Base-by-base conservation (phyloP, 2,113 vertebrate genomes). In the Brachyhypopomus occidentalis region DNA sequence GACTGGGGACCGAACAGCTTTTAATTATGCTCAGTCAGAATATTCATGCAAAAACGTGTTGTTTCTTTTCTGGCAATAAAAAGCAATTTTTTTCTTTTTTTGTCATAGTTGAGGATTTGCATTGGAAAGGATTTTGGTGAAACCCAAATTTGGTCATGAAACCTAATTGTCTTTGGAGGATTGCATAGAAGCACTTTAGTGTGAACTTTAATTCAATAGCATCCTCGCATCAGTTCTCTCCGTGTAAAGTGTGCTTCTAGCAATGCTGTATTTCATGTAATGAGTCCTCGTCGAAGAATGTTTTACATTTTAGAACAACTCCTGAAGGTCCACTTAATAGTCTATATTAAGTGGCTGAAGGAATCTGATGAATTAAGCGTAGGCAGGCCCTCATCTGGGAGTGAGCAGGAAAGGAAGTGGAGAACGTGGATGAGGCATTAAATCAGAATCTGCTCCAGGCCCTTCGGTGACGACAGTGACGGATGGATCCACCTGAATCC, bases 371-470 rank as follows among this genome's bases (percentile, higher is more conserved):
- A 52, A 55, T 64, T 52, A 45, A 64, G 17, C 20, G 64, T 67
- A 34, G 62, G 20, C 27, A 36, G 38, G 60, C 41, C 52, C 38
- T 48, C 73, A 62, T 19, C 36, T n/a, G 38, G 34, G 56, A 75
- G 14, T 58, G 60, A 83, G 45, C 36, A 27, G 56, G 72, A 73
- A 58, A 22, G 9, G n/a, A 75, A 58, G 74, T 77, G 69, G 27
- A 74, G 30, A 22, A 45, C 19, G 22, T 56, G 75, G 81, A 45
- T 0, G 25, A 58, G 75, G 22, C 38, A 56, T 83, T 78, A 66
- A 73, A 66, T 73, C 75, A 83, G 67, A 34, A 59, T 72, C 64
- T 52, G 69, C 67, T 71, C 69, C 60, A 27, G 38, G 70, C 58
- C 63, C 59, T 72, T 77, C 16, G 25, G 62, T 77, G 23, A 66